Conservation (phyloP, 2,888 invertebrate genomes). For the Brachylomia viminalis region DNA sequence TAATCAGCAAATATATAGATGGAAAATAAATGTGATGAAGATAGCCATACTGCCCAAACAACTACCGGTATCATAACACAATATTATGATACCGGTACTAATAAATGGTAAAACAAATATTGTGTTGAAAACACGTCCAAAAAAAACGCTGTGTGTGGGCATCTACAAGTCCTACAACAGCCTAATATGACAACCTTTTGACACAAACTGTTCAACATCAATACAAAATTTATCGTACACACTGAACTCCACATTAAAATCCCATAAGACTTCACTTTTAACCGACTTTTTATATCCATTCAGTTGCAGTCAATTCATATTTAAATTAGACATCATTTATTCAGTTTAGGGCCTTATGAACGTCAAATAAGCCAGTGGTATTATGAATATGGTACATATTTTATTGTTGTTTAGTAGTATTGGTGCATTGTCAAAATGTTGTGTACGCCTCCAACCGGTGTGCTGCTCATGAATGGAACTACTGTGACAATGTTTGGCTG, state of each 20-base stretch:
- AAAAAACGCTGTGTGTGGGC: conserved; percentile 59
- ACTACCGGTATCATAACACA: conserved; percentile 17
- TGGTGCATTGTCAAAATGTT: conserved; percentile 55
- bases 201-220: conserved; percentile 56
- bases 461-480: conserved; percentile 54
- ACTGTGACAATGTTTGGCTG: conserved; percentile 57
- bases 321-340: conserved; percentile 67
- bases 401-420: conserved; percentile 62
- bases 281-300: conserved; percentile 56
- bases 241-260: conserved; percentile 60
- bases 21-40: not conserved
- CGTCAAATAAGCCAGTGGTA: conserved; percentile 61
- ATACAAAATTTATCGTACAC: conserved; percentile 60
- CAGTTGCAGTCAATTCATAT: conserved; percentile 64
- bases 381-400: conserved; percentile 55
- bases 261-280: conserved; percentile 45
- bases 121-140: not conserved
- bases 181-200: conserved; percentile 55
- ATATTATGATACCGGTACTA: not conserved
- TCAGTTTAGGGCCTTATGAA: conserved; percentile 63
- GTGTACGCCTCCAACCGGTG: conserved; percentile 43
- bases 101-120: conserved; percentile 12
- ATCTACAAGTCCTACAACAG: conserved; percentile 37
- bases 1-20: not conserved
- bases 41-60: not conserved